Base-by-base conservation (phyloP, 1,140 invertebrate species). In the Drosophila parabipectinata region DNA sequence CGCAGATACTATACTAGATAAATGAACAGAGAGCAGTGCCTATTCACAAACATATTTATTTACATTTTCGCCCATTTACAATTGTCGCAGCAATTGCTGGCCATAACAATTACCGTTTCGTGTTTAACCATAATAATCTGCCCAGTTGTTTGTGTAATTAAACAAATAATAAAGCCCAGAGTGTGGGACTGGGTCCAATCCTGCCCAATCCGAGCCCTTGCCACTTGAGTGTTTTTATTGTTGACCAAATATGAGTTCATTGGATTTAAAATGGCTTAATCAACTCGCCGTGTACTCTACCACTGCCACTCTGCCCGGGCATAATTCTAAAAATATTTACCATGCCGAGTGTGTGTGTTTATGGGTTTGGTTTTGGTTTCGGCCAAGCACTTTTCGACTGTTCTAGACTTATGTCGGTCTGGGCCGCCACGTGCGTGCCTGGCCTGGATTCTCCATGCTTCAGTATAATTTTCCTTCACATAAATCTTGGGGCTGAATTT, bases 71-170 rank as follows among this genome's bases (percentile, higher is more conserved):
- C 12, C 71, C 71, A 57, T 57, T 44, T 48, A 69, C 77, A 69
- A 84, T 77, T 85, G 81, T 85, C 81, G 57, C 52, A 85, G 77
- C 82, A 81, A 87, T 87, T 81, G 78, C 78, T 82, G 82, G 69
- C 41, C 78, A 85, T 82, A 76, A 85, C 82, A 82, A 78, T 87
- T 85, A 85, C 82, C 79, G 78, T 82, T 87, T 78, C 83, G 82
- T 85, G 82, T 85, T 85, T 87, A 87, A 85, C 82, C 82, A 87
- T 85, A 85, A 85, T 85, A 85, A 85, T 85, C 82, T 85, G 82
- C 75, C 77, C 78, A 45, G 82, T 85, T 85, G 76, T 85, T 85
- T 88, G 82, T 76, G 82, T 87, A 87, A 85, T 85, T 85, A 85
- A 85, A 87, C 75, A 85, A 87, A 82, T 76, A 85, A 82, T 88